phyloP scores from a whole-genome alignment of 2,113 vertebrate species.

The Pterocles orientalis region DNA sequence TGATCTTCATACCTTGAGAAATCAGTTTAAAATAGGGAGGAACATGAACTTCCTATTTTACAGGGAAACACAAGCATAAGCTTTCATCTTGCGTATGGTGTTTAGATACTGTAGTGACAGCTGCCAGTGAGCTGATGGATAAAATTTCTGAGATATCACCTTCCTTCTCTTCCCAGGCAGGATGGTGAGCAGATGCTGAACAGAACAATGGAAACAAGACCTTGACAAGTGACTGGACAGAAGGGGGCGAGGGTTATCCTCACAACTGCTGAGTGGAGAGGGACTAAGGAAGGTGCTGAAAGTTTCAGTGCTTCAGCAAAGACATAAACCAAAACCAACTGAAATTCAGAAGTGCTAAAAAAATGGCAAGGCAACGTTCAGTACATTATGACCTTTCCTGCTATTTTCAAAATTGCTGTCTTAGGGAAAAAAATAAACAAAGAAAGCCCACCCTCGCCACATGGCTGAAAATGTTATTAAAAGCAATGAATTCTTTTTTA shows the following conservation, averaged over 20 bases:
- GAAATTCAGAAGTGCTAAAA: not conserved
- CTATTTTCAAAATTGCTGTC: constrained; percentile 17
- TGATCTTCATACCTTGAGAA: not conserved
- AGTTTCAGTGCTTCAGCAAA: not conserved
- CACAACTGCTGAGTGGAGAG: not conserved
- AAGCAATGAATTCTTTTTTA: constrained; percentile 54
- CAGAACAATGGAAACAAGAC: not conserved
- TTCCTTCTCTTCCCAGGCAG: not conserved
- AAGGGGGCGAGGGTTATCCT: constrained; percentile 47
- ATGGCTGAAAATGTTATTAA: constrained; percentile 39
- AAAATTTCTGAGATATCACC: not conserved
- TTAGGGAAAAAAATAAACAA: not conserved
- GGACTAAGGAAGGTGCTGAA: not conserved
- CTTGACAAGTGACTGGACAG: not conserved
- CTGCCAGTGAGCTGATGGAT: not conserved
- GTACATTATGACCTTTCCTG: not conserved
- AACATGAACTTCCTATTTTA: not conserved
- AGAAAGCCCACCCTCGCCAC: not conserved
- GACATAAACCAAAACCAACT: not conserved
- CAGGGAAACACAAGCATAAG: not conserved
- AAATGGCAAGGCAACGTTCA: not conserved
- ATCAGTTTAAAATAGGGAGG: not conserved
- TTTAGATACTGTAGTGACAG: not conserved
- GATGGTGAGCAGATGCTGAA: not conserved
- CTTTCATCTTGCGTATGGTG: not conserved